Conservation (phyloP, 1,140 invertebrate species). For the Aphis craccivora region DNA sequence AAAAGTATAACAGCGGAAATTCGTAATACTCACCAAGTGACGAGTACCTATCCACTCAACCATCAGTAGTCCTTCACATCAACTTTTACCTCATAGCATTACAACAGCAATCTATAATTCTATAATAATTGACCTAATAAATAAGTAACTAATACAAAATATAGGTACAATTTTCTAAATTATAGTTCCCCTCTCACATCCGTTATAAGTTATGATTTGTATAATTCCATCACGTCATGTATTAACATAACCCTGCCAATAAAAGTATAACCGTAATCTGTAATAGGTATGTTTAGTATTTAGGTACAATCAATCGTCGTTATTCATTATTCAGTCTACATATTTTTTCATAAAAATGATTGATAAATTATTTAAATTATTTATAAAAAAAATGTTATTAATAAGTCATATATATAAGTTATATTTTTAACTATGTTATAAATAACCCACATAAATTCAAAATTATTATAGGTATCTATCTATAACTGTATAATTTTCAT, state of each 20-base stretch:
- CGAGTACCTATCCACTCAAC: neutral
- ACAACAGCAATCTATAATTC: neutral
- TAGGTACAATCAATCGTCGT: neutral
- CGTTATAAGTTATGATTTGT: neutral
- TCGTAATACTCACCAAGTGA: neutral
- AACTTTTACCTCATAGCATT: neutral
- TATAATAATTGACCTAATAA: neutral
- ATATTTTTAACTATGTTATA: neutral
- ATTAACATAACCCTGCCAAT: neutral
- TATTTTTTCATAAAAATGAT: neutral
- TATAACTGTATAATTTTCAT: neutral
- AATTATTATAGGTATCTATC: too few species aligned
- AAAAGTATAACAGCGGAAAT: neutral
- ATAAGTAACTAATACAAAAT: neutral
- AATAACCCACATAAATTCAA: too few species aligned
- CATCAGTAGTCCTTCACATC: neutral
- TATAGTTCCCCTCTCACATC: neutral
- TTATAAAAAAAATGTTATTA: neutral
- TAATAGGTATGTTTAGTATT: neutral
- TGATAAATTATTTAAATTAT: neutral
- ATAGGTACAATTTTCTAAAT: neutral
- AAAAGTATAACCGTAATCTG: neutral
- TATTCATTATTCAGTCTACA: neutral
- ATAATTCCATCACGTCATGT: neutral
- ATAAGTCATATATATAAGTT: neutral